Conservation (phyloP, 2,113 vertebrate species). For the Eretmochelys imbricata region DNA sequence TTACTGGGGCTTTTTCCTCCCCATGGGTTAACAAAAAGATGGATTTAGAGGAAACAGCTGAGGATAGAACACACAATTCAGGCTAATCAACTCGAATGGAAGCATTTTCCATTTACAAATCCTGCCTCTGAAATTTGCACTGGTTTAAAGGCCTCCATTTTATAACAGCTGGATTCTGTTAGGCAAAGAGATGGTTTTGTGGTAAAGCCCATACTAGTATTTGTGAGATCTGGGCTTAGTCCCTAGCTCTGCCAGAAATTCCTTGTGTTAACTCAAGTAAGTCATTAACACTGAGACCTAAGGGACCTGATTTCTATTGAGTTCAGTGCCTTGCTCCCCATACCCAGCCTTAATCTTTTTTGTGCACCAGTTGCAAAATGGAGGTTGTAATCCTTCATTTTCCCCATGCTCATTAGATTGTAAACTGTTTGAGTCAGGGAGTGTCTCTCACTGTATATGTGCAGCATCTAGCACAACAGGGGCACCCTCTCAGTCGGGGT, state of each 20-base stretch:
- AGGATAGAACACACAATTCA: background rate
- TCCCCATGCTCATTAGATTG: no score
- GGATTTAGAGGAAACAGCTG: background rate
- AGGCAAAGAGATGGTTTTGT: background rate
- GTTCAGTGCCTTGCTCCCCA: rapidly evolving
- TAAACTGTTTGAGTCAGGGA: background rate
- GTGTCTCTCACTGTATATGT: background rate
- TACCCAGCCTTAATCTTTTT: no score
- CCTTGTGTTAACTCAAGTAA: no score
- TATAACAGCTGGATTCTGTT: rapidly evolving
- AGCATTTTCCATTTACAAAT: background rate
- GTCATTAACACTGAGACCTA: no score
- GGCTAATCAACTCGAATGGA: background rate
- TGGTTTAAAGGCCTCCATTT: background rate
- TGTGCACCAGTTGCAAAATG: no score
- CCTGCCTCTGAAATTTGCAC: background rate
- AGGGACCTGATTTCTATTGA: background rate
- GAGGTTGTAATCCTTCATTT: no score
- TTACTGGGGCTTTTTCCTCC: background rate
- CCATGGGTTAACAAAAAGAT: background rate
- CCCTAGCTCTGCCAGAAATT: background rate
- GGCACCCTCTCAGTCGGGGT: background rate
- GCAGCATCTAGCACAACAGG: background rate
- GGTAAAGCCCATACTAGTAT: background rate
- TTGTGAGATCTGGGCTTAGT: background rate